Conservation (phyloP, 2,888 invertebrate genomes). For the Meiosimyza platycephala region DNA sequence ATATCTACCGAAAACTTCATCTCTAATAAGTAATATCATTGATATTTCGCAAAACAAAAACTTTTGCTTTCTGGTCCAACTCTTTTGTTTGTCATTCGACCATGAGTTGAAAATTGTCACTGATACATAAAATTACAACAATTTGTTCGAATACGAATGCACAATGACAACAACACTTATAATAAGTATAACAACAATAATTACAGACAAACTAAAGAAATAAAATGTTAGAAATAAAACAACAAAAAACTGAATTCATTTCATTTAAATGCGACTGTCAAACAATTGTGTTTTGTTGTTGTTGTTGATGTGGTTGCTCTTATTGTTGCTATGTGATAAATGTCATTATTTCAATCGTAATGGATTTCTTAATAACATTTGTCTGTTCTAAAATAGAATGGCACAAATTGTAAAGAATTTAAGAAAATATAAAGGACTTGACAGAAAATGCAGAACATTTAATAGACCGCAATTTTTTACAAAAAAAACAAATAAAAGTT, state of each 20-base stretch:
- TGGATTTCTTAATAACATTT: constrained; percentile 3
- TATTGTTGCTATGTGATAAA: background rate
- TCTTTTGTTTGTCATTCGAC: constrained; percentile 8
- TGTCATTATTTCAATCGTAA: constrained; percentile 10
- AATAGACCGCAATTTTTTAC: too few species aligned
- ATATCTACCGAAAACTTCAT: too few species aligned
- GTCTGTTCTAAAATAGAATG: too few species aligned
- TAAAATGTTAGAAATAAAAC: background rate
- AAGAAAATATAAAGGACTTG: too few species aligned
- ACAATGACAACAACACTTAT: background rate
- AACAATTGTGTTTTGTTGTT: background rate
- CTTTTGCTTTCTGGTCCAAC: background rate
- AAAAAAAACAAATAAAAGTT: too few species aligned
- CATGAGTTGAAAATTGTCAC: background rate
- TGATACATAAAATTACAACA: background rate
- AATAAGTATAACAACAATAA: background rate
- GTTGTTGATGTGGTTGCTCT: background rate
- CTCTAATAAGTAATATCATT: too few species aligned
- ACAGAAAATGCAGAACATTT: too few species aligned
- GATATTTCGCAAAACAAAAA: background rate
- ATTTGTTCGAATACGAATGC: background rate
- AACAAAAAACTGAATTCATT: background rate
- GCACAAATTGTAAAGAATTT: too few species aligned
- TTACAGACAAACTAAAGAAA: background rate
- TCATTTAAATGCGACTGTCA: constrained; percentile 9